Percentiles rank a stretch among this genome's conserved stretches.
These are phyloP conservation scores for Pogonomyrmex californicus DNA, from an alignment of 1,140 invertebrate species.

Conservation along the genomic window DNA sequence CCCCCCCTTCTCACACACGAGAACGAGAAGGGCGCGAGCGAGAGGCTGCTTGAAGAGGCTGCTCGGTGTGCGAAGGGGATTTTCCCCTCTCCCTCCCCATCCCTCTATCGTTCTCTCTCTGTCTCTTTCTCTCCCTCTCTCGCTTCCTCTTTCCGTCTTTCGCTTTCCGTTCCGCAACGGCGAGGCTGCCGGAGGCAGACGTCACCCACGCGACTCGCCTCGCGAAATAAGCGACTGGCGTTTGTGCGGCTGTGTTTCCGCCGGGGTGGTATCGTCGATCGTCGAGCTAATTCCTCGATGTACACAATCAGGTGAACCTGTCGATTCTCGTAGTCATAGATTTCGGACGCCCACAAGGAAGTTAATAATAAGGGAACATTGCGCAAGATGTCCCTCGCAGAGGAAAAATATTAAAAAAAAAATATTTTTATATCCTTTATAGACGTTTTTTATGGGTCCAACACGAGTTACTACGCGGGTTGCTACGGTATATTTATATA, in stretches of 20 bases:
- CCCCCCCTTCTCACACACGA: constrained; percentile 21
- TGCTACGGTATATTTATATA: neutral
- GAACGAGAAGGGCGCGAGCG: constrained; percentile 10
- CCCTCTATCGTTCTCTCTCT: neutral
- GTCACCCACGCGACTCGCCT: constrained; percentile 56
- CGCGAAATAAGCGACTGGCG: constrained; percentile 59
- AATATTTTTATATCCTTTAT: neutral
- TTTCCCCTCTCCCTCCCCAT: neutral
- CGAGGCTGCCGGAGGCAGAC: constrained; percentile 53
- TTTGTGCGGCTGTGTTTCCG: constrained; percentile 54
- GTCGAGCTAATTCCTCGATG: constrained; percentile 52
- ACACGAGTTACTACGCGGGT: neutral
- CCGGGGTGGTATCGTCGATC: constrained; percentile 55
- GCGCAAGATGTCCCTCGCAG: neutral
- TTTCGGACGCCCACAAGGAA: neutral
- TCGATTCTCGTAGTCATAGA: constrained; percentile 13
- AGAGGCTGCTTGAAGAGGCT: constrained; percentile 8
- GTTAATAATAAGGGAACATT: neutral
- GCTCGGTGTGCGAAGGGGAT: constrained; percentile 2
- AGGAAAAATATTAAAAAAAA: neutral
- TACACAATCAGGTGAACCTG: constrained; percentile 26
- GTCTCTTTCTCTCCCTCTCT: constrained; percentile 7
- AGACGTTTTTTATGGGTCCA: neutral
- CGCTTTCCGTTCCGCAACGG: constrained; percentile 23
- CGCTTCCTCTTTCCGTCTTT: constrained; percentile 4